Evolutionary conservation across 2,888 invertebrate genomes (phyloP), one percentile per base, ranked within the genome.

Genomic region (Synanthedon myopaeformis): DNA sequence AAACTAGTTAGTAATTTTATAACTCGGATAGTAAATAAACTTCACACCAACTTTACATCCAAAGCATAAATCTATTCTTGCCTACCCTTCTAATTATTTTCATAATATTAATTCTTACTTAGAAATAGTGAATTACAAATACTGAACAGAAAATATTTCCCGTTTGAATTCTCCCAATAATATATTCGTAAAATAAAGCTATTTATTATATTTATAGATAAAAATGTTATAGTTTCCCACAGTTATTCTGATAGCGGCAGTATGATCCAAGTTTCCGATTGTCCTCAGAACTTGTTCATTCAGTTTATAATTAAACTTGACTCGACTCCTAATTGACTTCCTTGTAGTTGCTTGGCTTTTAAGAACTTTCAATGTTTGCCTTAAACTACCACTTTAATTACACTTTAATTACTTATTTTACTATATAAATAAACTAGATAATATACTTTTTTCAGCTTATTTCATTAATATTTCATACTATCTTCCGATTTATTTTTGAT

Each of bases 281-380:
- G 81, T 79, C 70, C 70, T 64, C 62, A 58, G 62, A 74, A 78
- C 72, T 82, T 74, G 72, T 74, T 75, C 79, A 66, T 70, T 74
- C 75, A 76, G 78, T 80, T 82, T 82, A 84, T 86, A 85, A 86
- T 85, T 86, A 85, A 85, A 82, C 72, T 81, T 67, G 65, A 80
- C 76, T 80, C 81, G 82, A 82, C 74, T 79, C 70, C 59, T 70
- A 69, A 75, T 73, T 72, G 76, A 79, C 79, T 78, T 74, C 68
- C 67, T 61, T 68, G 69, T 76, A 75, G 73, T 75, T 72, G 65
- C 66, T 66, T 65, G 66, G 63, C 66, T 69, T 67, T 60, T 60
- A 61, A 59, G 61, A 78, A 76, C 71, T 77, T 76, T 78, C 76
- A 77, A 80, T 77, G 80, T 82, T 83, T 79, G 77, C 72, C 71